Evolutionary conservation across 2,888 invertebrate genomes (phyloP).

Genomic region (Synanthedon tipuliformis): DNA sequence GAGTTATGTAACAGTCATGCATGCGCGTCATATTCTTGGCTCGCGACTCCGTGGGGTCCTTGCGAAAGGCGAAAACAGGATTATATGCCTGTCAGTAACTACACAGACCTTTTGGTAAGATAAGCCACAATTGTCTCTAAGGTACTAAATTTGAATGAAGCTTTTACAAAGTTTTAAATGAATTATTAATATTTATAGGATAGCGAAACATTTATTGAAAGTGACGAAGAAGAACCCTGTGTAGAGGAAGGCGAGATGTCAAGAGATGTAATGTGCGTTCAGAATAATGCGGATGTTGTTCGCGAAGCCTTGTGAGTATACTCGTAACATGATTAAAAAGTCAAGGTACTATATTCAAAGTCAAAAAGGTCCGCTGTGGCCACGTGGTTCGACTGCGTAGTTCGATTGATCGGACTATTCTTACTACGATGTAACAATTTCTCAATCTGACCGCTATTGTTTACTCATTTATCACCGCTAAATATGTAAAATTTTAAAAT

Average conservation of each 20-base stretch:
- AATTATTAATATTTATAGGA: constrained; percentile 24
- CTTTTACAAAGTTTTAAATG: neutral
- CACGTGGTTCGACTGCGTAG: too few relatives aligned
- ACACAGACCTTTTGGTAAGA: constrained; percentile 46
- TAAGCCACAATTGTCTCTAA: neutral
- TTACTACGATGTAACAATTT: too few relatives aligned
- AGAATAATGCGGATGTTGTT: constrained; percentile 67
- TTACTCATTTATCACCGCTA: too few relatives aligned
- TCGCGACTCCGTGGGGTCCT: constrained; percentile 71
- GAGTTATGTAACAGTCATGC: constrained; percentile 71
- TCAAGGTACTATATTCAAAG: too few relatives aligned
- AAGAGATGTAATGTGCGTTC: constrained; percentile 70
- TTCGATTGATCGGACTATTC: too few relatives aligned
- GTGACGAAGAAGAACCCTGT: constrained; percentile 56
- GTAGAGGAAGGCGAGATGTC: constrained; percentile 60
- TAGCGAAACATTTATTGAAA: constrained; percentile 44
- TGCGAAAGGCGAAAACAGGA: constrained; percentile 53
- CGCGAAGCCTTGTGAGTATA: constrained; percentile 63
- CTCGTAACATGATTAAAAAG: neutral
- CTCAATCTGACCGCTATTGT: too few relatives aligned
- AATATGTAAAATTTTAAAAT: too few relatives aligned
- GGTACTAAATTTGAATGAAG: neutral
- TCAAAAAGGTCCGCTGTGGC: too few relatives aligned
- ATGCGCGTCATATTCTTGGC: constrained; percentile 72
- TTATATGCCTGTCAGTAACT: constrained; percentile 41